Evolutionary conservation across 2,113 vertebrate species (phyloP).

Genomic region (Xyrauchen texanus): DNA sequence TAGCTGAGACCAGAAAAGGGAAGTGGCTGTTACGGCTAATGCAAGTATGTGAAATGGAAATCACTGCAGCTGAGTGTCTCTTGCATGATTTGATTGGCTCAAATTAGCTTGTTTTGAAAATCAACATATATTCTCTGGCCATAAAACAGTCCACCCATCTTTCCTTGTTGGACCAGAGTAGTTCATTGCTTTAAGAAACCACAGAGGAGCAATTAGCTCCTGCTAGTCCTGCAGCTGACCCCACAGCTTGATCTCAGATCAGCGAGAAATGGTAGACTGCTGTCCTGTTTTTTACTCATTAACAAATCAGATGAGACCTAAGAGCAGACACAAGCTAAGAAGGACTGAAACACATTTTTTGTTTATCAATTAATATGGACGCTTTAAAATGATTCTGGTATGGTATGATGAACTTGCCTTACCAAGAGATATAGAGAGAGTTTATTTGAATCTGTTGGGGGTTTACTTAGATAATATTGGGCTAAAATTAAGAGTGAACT

Average conservation of each 20-base stretch:
- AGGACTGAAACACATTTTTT: neutral
- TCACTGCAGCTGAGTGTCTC: conserved; percentile 49
- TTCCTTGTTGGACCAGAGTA: conserved; percentile 7
- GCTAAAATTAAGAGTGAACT: too few species aligned
- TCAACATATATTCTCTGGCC: conserved; percentile 46
- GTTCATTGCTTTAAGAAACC: conserved; percentile 57
- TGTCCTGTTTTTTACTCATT: too few species aligned
- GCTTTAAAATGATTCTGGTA: too few species aligned
- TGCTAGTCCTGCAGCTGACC: conserved; percentile 41
- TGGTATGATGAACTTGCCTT: too few species aligned
- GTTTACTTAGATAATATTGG: too few species aligned
- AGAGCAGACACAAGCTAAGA: neutral
- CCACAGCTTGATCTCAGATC: conserved; percentile 37
- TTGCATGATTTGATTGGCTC: conserved; percentile 61
- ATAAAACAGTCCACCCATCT: neutral
- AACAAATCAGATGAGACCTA: neutral
- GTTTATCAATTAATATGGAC: too few species aligned
- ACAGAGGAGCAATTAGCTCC: conserved; percentile 51
- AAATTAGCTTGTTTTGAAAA: conserved; percentile 58
- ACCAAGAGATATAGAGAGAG: too few species aligned
- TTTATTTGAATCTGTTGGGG: too few species aligned
- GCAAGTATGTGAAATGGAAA: conserved; percentile 48
- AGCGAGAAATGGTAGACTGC: neutral
- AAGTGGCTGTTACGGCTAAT: neutral
- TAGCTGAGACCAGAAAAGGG: neutral